A percentile compares a stretch with the other conserved stretches of the same genome.
Conservation (phyloP, 2,113 vertebrate species). For the Cryptomyrus ogoouensis region DNA sequence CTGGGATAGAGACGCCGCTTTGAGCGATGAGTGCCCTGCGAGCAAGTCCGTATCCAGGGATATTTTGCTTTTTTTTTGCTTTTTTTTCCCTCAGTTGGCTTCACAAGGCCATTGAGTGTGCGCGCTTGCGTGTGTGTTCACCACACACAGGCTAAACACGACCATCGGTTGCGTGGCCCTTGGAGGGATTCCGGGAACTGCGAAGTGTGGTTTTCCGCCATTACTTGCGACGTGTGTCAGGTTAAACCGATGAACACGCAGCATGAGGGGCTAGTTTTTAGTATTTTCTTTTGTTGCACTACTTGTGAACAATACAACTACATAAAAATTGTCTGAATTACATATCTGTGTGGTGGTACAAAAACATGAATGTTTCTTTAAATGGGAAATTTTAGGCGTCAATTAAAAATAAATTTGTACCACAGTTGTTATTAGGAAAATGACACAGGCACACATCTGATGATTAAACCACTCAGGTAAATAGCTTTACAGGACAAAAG, state of each 20-base stretch:
- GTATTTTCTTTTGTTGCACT: not conserved
- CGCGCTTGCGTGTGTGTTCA: not conserved
- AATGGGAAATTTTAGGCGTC: not conserved
- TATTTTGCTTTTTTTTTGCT: constrained; percentile 8
- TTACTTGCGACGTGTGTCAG: not conserved
- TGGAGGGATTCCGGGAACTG: not conserved
- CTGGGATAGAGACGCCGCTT: not conserved
- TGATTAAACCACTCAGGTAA: not conserved
- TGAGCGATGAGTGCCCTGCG: constrained; percentile 21
- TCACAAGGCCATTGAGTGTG: constrained; percentile 19
- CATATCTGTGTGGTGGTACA: not conserved
- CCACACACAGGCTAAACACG: not conserved
- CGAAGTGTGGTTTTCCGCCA: not conserved
- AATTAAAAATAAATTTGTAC: not conserved
- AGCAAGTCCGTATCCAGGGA: not conserved
- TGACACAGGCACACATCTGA: not conserved
- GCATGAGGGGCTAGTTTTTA: not conserved
- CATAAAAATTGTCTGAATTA: not conserved
- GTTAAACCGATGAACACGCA: not conserved
- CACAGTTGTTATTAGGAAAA: not conserved
- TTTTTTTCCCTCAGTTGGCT: not conserved
- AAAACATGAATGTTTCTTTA: not conserved
- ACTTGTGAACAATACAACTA: not conserved
- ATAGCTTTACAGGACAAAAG: not conserved
- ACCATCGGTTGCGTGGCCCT: not conserved